These are phyloP conservation scores for Sciurus carolinensis DNA, from an alignment of 2,797 vertebrate genomes.

Conservation along the genomic window DNA sequence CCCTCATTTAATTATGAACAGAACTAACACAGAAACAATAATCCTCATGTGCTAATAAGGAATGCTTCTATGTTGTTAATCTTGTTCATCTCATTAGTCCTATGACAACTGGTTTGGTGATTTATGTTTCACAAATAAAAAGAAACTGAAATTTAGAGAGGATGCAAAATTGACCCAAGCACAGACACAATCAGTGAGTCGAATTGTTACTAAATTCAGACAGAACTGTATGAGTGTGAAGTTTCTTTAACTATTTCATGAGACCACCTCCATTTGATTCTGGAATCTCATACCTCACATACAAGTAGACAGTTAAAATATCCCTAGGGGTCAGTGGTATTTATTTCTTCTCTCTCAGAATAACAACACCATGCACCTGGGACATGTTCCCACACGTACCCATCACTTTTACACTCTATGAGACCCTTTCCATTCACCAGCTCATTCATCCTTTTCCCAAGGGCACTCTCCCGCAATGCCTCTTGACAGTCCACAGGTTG, in stretches of 20 bases:
- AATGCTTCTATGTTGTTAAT: neutral
- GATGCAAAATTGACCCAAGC: neutral
- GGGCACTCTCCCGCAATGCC: neutral
- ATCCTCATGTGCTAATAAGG: neutral
- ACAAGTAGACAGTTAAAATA: neutral
- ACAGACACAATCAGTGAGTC: neutral
- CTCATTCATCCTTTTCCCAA: neutral
- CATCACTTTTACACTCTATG: neutral
- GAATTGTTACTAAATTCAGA: neutral
- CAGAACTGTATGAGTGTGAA: neutral
- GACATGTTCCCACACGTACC: neutral
- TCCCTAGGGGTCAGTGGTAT: neutral
- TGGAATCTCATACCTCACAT: neutral
- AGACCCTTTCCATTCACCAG: neutral
- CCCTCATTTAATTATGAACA: slow-evolving; percentile 1
- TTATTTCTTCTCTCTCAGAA: neutral
- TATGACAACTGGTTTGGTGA: neutral
- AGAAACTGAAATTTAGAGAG: neutral
- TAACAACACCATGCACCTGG: accelerated
- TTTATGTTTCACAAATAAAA: neutral
- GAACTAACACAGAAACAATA: neutral
- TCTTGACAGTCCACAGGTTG: neutral
- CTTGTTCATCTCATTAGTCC: neutral
- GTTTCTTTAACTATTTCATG: neutral
- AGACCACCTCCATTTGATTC: neutral